phyloP scores from a whole-genome alignment of 2,797 vertebrate species.

The Vipera latastei region DNA sequence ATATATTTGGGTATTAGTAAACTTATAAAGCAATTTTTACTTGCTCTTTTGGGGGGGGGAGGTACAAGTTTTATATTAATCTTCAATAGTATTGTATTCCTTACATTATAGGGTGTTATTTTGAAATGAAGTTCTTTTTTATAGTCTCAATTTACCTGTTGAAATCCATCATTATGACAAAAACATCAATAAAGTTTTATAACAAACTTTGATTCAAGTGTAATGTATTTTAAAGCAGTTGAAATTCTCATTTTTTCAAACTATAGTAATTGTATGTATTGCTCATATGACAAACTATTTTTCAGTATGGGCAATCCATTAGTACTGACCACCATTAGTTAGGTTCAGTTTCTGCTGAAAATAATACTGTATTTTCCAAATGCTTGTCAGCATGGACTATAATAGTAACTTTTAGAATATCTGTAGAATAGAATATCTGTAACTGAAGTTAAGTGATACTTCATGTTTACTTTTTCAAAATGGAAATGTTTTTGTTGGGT shows the following conservation, averaged over 20 bases:
- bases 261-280: background rate
- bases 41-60: background rate
- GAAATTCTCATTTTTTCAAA: background rate
- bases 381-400: background rate
- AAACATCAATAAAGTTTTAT: background rate
- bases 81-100: background rate
- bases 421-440: background rate
- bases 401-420: background rate
- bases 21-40: background rate
- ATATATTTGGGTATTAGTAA: background rate
- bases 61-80: background rate
- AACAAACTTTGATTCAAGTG: background rate
- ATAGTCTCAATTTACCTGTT: background rate
- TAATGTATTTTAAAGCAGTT: background rate
- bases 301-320: background rate
- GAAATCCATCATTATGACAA: background rate
- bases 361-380: background rate
- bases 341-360: background rate
- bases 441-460: background rate
- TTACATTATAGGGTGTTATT: background rate
- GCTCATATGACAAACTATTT: background rate
- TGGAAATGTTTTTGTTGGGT: background rate
- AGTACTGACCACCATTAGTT: background rate
- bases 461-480: background rate
- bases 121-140: background rate